A percentile compares a stretch with the other conserved stretches of the same genome.
Evolutionary conservation across 2,113 vertebrate genomes (phyloP).

Genomic region (Scopus umbretta): DNA sequence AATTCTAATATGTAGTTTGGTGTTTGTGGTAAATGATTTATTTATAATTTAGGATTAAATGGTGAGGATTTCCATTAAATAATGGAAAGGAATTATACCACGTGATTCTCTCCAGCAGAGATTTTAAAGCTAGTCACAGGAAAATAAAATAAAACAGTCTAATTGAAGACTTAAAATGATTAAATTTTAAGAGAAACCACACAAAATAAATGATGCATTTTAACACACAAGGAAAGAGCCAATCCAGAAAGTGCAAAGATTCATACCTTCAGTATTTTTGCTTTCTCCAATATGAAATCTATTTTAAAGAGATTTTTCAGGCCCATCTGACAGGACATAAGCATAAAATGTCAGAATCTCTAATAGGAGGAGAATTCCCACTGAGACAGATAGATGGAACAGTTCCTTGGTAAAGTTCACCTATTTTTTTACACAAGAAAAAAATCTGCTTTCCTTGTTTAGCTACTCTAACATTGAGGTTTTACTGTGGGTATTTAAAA

Average conservation of each 20-base stretch:
- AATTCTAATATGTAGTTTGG: neutral
- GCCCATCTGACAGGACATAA: neutral
- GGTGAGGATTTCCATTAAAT: too few relatives aligned
- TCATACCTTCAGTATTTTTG: neutral
- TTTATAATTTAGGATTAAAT: neutral
- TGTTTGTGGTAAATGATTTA: neutral
- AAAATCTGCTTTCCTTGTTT: neutral
- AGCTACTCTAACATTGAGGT: neutral
- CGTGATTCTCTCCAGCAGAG: neutral
- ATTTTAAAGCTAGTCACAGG: neutral
- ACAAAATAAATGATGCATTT: neutral
- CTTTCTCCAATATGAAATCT: neutral
- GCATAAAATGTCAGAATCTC: neutral
- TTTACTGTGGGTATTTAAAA: neutral
- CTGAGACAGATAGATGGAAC: neutral
- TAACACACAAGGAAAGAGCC: neutral
- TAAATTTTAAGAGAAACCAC: neutral
- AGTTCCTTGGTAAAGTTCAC: neutral
- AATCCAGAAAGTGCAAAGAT: neutral
- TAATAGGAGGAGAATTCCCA: neutral
- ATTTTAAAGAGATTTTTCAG: neutral
- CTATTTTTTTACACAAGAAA: neutral
- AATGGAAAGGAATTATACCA: neutral
- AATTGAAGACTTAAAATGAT: neutral
- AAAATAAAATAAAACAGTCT: neutral